Percentiles rank a stretch among this genome's conserved stretches.
Evolutionary conservation across 64 coral and sea anemone genomes (phyloP).

Genomic region (Stylophora pistillata): DNA sequence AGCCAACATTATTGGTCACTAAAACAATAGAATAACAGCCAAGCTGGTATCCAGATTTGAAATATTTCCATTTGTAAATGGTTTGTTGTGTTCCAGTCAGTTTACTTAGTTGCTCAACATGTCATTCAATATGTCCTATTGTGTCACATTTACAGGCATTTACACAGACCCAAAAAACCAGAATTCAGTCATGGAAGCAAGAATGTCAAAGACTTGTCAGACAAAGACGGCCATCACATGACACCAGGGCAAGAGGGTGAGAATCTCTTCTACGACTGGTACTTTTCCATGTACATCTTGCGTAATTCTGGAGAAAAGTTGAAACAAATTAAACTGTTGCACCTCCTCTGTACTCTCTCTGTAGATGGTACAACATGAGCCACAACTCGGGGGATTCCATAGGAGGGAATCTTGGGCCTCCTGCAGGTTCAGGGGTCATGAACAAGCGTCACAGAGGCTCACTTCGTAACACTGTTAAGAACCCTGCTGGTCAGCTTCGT

Average conservation of each 20-base stretch:
- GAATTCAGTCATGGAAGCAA: slow-evolving; percentile 97
- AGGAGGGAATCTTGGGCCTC: slow-evolving; percentile 55
- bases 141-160: slow-evolving; percentile 65
- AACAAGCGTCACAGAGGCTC: slow-evolving; percentile 61
- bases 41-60: no score
- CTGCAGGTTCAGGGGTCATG: slow-evolving; percentile 78
- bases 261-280: not conserved
- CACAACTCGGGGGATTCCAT: slow-evolving; percentile 70
- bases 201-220: slow-evolving; percentile 83
- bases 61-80: no score
- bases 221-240: slow-evolving; percentile 75
- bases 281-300: no score
- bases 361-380: slow-evolving; percentile 68
- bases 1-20: no score
- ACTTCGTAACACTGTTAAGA: slow-evolving; percentile 65
- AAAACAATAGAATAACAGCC: no score
- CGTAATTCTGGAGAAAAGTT: not conserved
- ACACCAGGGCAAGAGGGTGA: slow-evolving; percentile 77
- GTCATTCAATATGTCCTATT: not conserved
- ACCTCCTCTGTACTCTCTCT: not conserved
- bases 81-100: no score
- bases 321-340: not conserved
- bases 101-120: not conserved
- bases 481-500: slow-evolving; percentile 84
- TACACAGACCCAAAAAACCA: slow-evolving; percentile 76